Evolutionary conservation across 2,113 vertebrate species (phyloP).

Genomic region (Ciconia maguari): DNA sequence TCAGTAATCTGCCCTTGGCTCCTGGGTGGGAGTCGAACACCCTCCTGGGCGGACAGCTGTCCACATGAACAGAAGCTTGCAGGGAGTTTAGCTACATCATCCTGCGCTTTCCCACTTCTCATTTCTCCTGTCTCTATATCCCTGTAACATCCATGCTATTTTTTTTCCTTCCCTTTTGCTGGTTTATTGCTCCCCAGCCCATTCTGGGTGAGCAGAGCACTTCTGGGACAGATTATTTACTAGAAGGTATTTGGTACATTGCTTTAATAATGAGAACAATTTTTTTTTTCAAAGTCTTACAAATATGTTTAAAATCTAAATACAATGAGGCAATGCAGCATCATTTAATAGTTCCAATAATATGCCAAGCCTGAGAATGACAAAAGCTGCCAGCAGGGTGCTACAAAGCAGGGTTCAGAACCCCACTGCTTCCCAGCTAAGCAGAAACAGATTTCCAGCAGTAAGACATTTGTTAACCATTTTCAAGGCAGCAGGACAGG

Average conservation of each 20-base stretch:
- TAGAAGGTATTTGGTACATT: conserved; percentile 57
- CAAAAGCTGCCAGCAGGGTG: conserved; percentile 65
- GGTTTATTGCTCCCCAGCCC: conserved; percentile 10
- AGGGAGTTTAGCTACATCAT: not conserved
- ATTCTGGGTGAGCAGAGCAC: not conserved
- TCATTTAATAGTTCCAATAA: conserved; percentile 57
- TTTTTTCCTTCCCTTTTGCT: conserved; percentile 8
- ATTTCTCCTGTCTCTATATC: not conserved
- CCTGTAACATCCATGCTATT: not conserved
- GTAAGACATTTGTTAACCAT: conserved; percentile 56
- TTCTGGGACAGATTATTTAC: conserved; percentile 61
- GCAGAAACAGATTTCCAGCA: conserved; percentile 62
- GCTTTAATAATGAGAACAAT: conserved; percentile 55
- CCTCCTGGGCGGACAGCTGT: not conserved
- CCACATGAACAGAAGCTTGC: not conserved
- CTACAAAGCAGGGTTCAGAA: conserved; percentile 60
- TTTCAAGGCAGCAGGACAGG: conserved; percentile 41
- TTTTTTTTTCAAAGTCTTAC: conserved; percentile 35
- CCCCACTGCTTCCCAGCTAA: conserved; percentile 60
- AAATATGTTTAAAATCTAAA: conserved; percentile 72
- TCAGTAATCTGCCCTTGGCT: not conserved
- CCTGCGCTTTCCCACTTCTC: not conserved
- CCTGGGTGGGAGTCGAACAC: not conserved
- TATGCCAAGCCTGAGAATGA: conserved; percentile 66
- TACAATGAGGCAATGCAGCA: conserved; percentile 64